Evolutionary conservation across 2,797 vertebrate species (phyloP), one percentile per base, ranked within the genome.

Genomic region (Echeneis naucrates): DNA sequence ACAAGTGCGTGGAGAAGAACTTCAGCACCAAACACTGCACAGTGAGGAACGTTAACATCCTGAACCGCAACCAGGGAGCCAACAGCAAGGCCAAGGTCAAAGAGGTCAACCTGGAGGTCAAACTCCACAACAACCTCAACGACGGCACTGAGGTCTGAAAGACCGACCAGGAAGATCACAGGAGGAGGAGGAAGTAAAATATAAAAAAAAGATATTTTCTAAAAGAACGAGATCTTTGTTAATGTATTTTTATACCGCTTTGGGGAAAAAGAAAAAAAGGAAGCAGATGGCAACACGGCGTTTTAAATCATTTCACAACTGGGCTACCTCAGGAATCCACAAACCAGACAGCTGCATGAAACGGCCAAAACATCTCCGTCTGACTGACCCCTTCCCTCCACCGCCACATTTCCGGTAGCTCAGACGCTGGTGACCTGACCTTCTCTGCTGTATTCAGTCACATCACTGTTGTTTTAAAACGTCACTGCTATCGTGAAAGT

Each of bases 81-180:
- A 82, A 44, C 24, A 72, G 78, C 26, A 85, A 84, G 9, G 84
- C 95, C 62, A 96, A 93, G 86, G 94, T 95, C 47, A 98, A 97
- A 75, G 95, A 95, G 83, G 90, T 96, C 82, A 98, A 98, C 87
- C 91, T 98, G 84, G 95, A 97, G 85, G 95, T 98, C 89, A 96
- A 97, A 90, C 94, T 97, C 62, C 97, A 96, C 82, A 98, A 96
- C 93, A 97, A 97, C 85, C 91, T 98, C 78, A 95, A 94, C 9
- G 97, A 98, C 0, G 98, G 98, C 69, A 99, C 98, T 0, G 97
- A 99, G 89, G 97, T 99, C 80, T 98, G 93, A 95, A 24, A 53
- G 60, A 33, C 59, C 11, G 65, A 51, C 0, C 9, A 10, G 32
- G 35, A 59, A 44, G 40, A 16, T 21, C 2, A 33, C n/a, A 33